phyloP scores from a whole-genome alignment of 2,113 vertebrate genomes.

The Zosterops lateralis region DNA sequence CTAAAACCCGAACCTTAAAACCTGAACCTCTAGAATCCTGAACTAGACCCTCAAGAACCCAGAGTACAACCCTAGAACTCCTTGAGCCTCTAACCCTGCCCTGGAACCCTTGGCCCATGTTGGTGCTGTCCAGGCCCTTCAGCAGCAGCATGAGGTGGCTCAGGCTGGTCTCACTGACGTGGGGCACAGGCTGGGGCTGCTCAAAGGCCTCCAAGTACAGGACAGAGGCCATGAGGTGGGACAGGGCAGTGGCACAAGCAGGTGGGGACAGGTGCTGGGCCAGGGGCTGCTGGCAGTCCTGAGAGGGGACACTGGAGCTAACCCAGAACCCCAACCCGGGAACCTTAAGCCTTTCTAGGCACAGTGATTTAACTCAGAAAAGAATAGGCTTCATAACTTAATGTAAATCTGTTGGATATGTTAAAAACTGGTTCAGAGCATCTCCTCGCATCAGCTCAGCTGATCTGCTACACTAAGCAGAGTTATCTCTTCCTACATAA shows the following conservation, averaged over 20 bases:
- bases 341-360: constrained; percentile 3
- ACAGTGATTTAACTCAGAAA: constrained; percentile 17
- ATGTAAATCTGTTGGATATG: constrained; percentile 45
- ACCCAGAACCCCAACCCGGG: not conserved
- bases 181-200: not conserved
- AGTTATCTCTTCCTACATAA: constrained; percentile 26
- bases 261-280: not conserved
- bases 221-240: not conserved
- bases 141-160: not conserved
- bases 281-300: not conserved
- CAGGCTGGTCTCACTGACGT: not conserved
- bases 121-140: not conserved
- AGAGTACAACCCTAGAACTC: not conserved
- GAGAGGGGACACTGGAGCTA: not conserved
- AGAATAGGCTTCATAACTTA: constrained; percentile 41
- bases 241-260: not conserved
- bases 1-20: too few relatives aligned
- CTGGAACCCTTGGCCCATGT: not conserved
- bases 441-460: constrained; percentile 34
- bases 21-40: not conserved
- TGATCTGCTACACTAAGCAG: constrained; percentile 41
- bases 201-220: not conserved
- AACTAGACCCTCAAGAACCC: not conserved
- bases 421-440: constrained; percentile 51
- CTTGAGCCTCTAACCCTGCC: not conserved